Evolutionary conservation across 35 echinoderm and acorn worm genomes (phyloP).

Genomic region (Apostichopus californicus): DNA sequence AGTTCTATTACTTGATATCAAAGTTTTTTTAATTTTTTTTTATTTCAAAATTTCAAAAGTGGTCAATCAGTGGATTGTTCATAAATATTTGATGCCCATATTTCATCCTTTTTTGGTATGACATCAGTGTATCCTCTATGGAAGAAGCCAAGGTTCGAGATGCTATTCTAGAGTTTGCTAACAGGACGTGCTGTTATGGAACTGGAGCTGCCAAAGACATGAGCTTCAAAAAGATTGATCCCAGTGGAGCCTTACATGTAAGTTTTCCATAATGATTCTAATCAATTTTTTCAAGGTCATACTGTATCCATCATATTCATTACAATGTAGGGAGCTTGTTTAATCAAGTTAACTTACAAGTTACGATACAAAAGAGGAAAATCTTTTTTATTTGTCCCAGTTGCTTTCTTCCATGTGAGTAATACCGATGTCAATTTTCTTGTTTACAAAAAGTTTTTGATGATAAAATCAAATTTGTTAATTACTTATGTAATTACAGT

Average conservation of each 20-base stretch:
- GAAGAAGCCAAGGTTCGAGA: conserved; percentile 41
- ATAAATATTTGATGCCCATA: not conserved
- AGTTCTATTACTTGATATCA: no score
- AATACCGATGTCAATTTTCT: no score
- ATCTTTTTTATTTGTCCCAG: no score
- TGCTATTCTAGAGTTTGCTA: conserved; percentile 51
- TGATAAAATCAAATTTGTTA: no score
- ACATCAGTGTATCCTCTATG: conserved; percentile 7
- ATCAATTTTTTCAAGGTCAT: not conserved
- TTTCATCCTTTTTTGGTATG: not conserved
- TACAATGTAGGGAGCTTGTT: no score
- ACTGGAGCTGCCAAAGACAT: conserved; percentile 48
- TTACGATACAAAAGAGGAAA: no score
- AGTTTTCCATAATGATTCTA: not conserved
- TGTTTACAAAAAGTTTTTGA: no score
- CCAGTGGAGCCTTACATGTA: conserved; percentile 54
- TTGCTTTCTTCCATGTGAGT: no score
- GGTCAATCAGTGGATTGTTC: not conserved
- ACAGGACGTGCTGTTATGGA: conserved; percentile 55
- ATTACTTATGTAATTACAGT: no score
- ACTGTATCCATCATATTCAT: no score
- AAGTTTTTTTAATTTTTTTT: no score
- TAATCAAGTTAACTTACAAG: no score
- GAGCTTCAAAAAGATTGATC: conserved; percentile 33
- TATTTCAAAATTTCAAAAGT: not conserved